phyloP scores from a whole-genome alignment of 2,797 vertebrate genomes.

The Oceanodroma leucorhoa region DNA sequence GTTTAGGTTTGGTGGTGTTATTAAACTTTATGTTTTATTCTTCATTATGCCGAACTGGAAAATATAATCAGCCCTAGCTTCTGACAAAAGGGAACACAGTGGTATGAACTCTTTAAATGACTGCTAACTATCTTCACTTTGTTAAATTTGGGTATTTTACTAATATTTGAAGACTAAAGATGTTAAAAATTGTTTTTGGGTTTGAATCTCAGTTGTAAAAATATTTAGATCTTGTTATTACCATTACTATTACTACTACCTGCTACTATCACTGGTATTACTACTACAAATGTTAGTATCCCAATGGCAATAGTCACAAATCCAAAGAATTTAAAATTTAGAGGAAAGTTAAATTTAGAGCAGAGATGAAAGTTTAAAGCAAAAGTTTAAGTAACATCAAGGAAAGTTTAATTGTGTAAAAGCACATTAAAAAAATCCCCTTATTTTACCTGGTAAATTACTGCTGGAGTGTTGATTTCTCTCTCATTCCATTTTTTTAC shows the following conservation, averaged over 20 bases:
- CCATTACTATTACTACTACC: neutral
- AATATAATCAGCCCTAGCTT: neutral
- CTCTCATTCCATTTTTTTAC: neutral
- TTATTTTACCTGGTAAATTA: neutral
- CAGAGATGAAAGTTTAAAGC: neutral
- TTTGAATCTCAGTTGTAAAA: neutral
- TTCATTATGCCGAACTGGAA: neutral
- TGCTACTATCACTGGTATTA: neutral
- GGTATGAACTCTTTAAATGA: neutral
- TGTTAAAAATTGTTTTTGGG: neutral
- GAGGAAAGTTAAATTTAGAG: neutral
- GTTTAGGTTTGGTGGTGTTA: neutral
- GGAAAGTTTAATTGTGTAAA: neutral
- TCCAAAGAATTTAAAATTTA: neutral
- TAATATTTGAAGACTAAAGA: neutral
- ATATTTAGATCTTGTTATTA: neutral
- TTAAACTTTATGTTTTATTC: neutral
- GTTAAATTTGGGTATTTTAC: neutral
- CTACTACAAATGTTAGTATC: neutral
- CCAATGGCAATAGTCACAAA: neutral
- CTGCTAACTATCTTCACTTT: neutral
- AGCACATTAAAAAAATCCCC: accelerated
- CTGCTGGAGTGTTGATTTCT: neutral
- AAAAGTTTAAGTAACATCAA: neutral
- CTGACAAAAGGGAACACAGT: neutral